Conservation (phyloP, 1,140 invertebrate genomes). For the Grapholita molesta region DNA sequence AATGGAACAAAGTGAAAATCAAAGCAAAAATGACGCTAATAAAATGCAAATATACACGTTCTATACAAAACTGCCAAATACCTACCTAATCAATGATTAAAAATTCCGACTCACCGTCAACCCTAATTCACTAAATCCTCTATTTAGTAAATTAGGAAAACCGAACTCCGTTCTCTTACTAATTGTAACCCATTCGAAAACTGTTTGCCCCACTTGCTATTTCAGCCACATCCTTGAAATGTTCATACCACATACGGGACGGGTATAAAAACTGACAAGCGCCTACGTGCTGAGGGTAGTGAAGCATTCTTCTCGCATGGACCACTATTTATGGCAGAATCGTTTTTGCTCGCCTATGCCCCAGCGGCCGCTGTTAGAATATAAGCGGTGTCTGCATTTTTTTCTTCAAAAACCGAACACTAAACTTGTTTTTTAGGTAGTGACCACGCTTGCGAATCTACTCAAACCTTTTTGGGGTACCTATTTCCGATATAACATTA, state of each 20-base stretch:
- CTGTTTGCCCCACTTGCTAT: not conserved
- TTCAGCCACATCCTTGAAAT: not conserved
- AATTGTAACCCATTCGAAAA: not conserved
- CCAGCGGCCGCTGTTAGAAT: not conserved
- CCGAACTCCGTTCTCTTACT: not conserved
- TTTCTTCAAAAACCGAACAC: not conserved
- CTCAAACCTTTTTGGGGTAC: no score
- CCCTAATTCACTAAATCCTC: no score
- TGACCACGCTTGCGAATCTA: no score
- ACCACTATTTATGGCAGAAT: slow-evolving; percentile 10
- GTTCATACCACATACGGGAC: not conserved
- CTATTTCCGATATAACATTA: no score
- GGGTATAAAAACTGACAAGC: slow-evolving; percentile 8
- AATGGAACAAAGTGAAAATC: no score
- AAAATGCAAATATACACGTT: no score
- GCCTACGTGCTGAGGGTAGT: not conserved
- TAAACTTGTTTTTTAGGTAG: no score
- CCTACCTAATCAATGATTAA: no score
- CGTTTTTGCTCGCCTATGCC: not conserved
- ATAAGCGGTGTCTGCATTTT: not conserved
- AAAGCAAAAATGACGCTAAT: no score
- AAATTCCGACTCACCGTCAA: no score
- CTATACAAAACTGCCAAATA: no score
- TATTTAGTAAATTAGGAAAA: not conserved
- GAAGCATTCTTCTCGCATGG: not conserved